These are phyloP conservation scores for Drosophila dunni DNA, from an alignment of 1,140 invertebrate genomes.

Conservation along the genomic window DNA sequence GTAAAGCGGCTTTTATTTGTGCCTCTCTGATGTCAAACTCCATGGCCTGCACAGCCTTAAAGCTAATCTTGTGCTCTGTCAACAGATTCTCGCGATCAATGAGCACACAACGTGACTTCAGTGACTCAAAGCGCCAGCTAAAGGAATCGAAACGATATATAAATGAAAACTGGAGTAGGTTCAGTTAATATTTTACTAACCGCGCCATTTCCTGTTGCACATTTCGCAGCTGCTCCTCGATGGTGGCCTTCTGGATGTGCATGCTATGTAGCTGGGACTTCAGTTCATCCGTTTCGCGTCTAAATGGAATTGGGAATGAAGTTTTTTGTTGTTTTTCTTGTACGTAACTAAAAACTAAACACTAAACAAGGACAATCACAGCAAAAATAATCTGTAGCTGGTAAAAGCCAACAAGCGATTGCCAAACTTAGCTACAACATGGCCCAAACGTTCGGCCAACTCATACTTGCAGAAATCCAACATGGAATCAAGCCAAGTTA, in stretches of 20 bases:
- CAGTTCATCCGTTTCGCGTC: slow-evolving; percentile 82
- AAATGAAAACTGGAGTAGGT: background rate
- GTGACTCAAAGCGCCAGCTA: slow-evolving; percentile 83
- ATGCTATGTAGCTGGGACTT: slow-evolving; percentile 72
- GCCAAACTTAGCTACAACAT: slow-evolving; percentile 52
- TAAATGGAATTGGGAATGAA: slow-evolving; percentile 65
- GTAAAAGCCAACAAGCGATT: slow-evolving; percentile 56
- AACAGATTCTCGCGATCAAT: slow-evolving; percentile 79
- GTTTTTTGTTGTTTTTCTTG: slow-evolving; percentile 19
- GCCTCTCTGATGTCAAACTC: slow-evolving; percentile 73
- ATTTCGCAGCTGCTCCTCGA: slow-evolving; percentile 76
- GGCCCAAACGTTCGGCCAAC: slow-evolving; percentile 61
- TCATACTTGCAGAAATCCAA: slow-evolving; percentile 84
- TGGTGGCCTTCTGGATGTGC: slow-evolving; percentile 74
- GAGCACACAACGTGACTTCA: slow-evolving; percentile 81
- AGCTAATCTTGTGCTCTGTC: slow-evolving; percentile 74
- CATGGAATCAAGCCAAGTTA: slow-evolving; percentile 83
- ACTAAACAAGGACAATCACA: slow-evolving; percentile 46
- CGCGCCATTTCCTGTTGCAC: slow-evolving; percentile 76
- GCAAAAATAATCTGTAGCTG: slow-evolving; percentile 58
- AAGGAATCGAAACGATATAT: background rate
- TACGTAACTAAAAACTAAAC: slow-evolving; percentile 22
- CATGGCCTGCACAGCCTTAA: slow-evolving; percentile 67
- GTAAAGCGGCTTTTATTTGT: slow-evolving; percentile 60
- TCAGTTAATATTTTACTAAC: slow-evolving; percentile 33